Conservation (phyloP, 1,140 invertebrate species). For the Aphaenogaster floridana region DNA sequence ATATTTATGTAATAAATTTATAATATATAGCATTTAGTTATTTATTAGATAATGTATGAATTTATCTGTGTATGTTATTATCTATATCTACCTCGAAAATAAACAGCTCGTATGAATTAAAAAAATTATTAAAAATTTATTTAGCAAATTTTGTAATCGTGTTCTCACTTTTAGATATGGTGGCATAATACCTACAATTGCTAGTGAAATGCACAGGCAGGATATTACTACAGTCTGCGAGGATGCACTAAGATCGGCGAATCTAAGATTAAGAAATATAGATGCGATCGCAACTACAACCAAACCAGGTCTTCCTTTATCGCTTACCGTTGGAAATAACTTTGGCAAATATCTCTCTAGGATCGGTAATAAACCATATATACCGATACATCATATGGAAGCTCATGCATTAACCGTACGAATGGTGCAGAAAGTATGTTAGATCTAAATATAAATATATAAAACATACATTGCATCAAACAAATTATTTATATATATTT, state of each 20-base stretch:
- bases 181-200: slow-evolving; percentile 96
- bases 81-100: neutral
- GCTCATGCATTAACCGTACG: slow-evolving; percentile 97
- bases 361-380: slow-evolving; percentile 93
- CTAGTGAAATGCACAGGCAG: slow-evolving; percentile 92
- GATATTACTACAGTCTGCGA: slow-evolving; percentile 93
- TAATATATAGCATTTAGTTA: neutral
- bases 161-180: slow-evolving; percentile 90
- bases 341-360: slow-evolving; percentile 94
- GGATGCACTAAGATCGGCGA: slow-evolving; percentile 90
- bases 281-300: slow-evolving; percentile 97
- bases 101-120: neutral
- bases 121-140: neutral
- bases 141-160: slow-evolving; percentile 33
- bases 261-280: slow-evolving; percentile 91
- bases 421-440: slow-evolving; percentile 89
- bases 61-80: neutral
- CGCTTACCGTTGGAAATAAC: slow-evolving; percentile 93
- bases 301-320: slow-evolving; percentile 94
- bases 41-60: slow-evolving; percentile 23
- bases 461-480: neutral
- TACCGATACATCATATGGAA: slow-evolving; percentile 99
- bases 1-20: neutral
- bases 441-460: neutral
- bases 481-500: slow-evolving; percentile 41